Base-by-base conservation (phyloP, 2,797 vertebrate species). In the Macroramphosus scolopax region DNA sequence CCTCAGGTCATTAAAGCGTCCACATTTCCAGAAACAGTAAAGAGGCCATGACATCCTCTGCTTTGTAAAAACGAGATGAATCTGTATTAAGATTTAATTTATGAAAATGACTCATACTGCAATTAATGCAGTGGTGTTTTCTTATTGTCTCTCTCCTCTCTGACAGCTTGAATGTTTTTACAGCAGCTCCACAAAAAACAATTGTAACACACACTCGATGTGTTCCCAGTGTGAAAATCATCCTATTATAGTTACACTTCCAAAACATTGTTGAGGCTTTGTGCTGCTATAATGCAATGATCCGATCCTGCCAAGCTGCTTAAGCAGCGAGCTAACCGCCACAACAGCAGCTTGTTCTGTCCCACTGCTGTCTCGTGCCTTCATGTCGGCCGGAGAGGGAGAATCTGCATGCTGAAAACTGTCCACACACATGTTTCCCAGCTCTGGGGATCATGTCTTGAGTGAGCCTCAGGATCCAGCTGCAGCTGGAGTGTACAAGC, bases 231-330 rank as follows among this genome's bases (percentile, higher is more conserved):
- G 46, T 77, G 36, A 75, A 67, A 78, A 60, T 68, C 64, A 70
- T 66, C 61, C 40, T 40, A 49, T 67, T 56, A 59, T 39, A 71
- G 39, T 70, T 61, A 67, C 48, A 63, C 55, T 71, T 66, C 56
- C 56, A 63, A 63, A 69, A 52, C 51, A 67, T 14, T 49, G 43
- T 45, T 17, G 42, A 62, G 44, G 56, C 56, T 72, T 58, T 37
- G 39, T 75, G 42, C 41, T 42, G 58, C 53, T 39, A 29, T 71
- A 51, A 54, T 17, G 38, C 33, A 39, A 49, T 49, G 50, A 64
- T 68, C 55, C 51, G 46, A 51, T 61, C 69, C 47, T 80, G 70
- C 70, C 63, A 70, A 66, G 71, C 58, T 51, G 61, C 58, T 66
- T 56, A 56, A 36, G 39, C 56, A 41, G 58, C 29, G 22, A 11